These are phyloP conservation scores for Chloropsis hardwickii DNA, from an alignment of 2,113 vertebrate species.

Conservation along the genomic window DNA sequence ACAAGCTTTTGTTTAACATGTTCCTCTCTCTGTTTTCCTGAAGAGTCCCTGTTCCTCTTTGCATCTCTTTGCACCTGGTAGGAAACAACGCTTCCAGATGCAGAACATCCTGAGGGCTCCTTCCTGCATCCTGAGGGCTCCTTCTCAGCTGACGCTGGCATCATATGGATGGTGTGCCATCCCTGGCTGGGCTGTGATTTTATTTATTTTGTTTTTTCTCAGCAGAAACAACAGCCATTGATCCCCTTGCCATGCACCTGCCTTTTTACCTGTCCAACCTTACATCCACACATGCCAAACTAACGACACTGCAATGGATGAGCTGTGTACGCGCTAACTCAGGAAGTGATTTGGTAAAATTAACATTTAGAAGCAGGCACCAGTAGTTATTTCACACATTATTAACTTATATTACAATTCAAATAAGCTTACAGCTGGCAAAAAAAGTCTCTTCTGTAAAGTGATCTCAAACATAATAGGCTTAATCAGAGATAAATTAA, in stretches of 20 bases:
- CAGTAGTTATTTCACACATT: conserved; percentile 83
- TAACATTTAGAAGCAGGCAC: conserved; percentile 78
- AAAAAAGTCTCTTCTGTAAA: conserved; percentile 81
- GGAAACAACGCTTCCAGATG: background rate
- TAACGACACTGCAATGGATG: conserved; percentile 41
- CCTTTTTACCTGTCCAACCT: background rate
- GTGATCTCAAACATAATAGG: conserved; percentile 84
- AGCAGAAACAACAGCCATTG: background rate
- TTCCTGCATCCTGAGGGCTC: background rate
- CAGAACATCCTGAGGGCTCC: background rate
- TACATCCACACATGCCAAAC: background rate
- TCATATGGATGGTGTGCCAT: background rate
- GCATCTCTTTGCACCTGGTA: background rate
- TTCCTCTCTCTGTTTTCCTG: rapidly evolving
- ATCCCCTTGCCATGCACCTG: background rate
- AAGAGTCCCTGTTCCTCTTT: background rate
- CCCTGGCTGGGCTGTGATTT: background rate
- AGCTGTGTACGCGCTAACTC: conserved; percentile 41
- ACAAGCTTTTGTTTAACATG: background rate
- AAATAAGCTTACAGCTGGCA: conserved; percentile 83
- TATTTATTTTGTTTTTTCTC: background rate
- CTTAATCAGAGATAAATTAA: conserved; percentile 87
- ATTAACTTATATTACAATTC: conserved; percentile 86
- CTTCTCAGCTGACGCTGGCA: background rate
- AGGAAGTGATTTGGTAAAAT: conserved; percentile 75